Conservation (phyloP, 2,797 vertebrate species). For the Pangasius mekongensis region DNA sequence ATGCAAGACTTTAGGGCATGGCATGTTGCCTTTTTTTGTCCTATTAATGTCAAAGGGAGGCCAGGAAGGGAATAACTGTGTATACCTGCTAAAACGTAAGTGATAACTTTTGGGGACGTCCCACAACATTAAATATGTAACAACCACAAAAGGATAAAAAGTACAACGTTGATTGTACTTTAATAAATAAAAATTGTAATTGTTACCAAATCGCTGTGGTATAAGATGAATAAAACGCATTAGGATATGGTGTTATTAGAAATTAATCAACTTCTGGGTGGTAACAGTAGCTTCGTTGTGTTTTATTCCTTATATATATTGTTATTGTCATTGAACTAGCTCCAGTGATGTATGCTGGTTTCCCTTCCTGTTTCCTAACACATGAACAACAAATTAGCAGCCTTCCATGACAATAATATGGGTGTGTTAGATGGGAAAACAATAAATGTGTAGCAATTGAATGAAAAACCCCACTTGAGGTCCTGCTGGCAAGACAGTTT, state of each 20-base stretch:
- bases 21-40: no score
- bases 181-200: neutral
- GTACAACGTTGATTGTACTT: neutral
- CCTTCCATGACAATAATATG: neutral
- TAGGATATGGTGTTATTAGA: neutral
- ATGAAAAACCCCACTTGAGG: neutral
- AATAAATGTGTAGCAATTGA: neutral
- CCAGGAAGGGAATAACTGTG: no score
- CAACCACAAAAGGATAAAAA: neutral
- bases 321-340: neutral
- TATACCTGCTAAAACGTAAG: no score
- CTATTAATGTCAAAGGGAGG: no score
- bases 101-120: no score
- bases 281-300: neutral
- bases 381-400: neutral
- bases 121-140: neutral
- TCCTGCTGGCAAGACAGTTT: slow-evolving; percentile 3
- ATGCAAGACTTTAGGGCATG: no score
- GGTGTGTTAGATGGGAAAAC: neutral
- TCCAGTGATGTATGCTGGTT: neutral
- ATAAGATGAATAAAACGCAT: neutral
- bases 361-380: neutral
- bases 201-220: no score
- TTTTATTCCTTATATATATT: neutral
- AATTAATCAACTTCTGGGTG: neutral